Evolutionary conservation across 2,113 vertebrate species (phyloP), one percentile per base, ranked within the genome.

Genomic region (Solea senegalensis): DNA sequence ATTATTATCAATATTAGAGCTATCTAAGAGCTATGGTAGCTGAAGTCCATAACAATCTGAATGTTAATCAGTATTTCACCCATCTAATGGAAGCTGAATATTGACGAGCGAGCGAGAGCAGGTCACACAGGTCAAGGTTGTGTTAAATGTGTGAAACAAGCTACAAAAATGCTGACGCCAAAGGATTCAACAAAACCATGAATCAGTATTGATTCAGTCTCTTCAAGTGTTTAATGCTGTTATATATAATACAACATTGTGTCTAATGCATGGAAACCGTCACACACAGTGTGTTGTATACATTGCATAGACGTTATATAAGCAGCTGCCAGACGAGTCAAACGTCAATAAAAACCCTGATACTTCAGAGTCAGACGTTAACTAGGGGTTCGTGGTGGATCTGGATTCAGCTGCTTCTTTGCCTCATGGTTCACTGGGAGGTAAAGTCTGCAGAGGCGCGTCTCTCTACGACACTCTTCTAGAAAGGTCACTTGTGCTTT

Each of bases 401-500:
- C 49, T 58, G 50, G 59, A 65, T n/a, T 4, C 46, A 26, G 54
- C 82, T 65, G 66, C 57, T 54, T 67, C 82, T 74, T 45, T 26
- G 60, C 78, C 66, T 69, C 73, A 71, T 78, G 67, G 68, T 86
- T 83, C 74, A 73, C 48, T 60, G 58, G 57, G 71, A 72, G 75
- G 49, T 68, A 65, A 60, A 51, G 45, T 66, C 77, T 84, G 80
- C 34, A 13, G 77, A 86, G 83, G 83, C 74, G 64, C 72, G 54
- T 83, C 72, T 84, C 72, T 78, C 78, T 28, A 72, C 9, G 54
- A 79, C 50, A 56, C 83, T 88, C 86, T 84, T 82, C 80, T 72
- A 57, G 65, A 90, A 90, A 90, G 89, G 89, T 90, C 88, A 90
- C 76, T 84, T 74, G 76, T 89, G 82, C 84, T 89, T 76, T 89